phyloP scores from a whole-genome alignment of 2,888 invertebrate species.

The Frankliniella intonsa region DNA sequence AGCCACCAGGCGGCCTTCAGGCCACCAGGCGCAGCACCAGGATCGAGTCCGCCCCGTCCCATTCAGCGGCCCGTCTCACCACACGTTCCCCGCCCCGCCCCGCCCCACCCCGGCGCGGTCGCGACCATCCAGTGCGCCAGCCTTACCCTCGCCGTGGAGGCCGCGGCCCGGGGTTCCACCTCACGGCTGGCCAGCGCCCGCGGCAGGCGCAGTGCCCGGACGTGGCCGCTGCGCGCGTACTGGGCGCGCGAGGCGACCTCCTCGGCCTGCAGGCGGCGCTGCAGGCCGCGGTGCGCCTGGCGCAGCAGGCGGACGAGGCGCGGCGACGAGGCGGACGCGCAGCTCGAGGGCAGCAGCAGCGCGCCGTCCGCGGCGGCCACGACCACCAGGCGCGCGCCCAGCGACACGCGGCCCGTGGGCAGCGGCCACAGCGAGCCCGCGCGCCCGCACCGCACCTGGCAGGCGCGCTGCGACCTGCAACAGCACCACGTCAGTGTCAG shows the following conservation, averaged over 20 bases:
- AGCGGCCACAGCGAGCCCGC: constrained; percentile 20
- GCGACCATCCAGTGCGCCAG: too few relatives aligned
- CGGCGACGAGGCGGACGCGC: not conserved
- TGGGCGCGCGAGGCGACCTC: not conserved
- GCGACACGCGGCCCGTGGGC: not conserved
- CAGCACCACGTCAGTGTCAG: too few relatives aligned
- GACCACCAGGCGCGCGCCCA: not conserved
- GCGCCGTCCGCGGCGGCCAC: not conserved
- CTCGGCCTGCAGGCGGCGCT: constrained; percentile 10
- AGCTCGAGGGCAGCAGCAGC: not conserved
- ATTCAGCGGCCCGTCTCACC: too few relatives aligned
- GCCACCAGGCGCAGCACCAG: too few relatives aligned
- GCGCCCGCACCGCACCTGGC: constrained; percentile 8
- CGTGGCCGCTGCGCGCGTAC: not conserved
- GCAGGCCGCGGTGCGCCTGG: not conserved
- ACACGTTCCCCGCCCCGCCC: too few relatives aligned
- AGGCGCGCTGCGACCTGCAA: not conserved
- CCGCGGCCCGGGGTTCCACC: too few relatives aligned
- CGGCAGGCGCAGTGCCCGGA: not conserved
- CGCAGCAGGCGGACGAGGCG: not conserved
- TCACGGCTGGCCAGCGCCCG: not conserved
- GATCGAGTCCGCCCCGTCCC: too few relatives aligned
- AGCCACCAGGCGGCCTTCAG: too few relatives aligned
- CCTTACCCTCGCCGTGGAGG: too few relatives aligned
- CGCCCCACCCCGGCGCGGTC: too few relatives aligned